Evolutionary conservation across 2,888 invertebrate genomes (phyloP), one percentile per base, ranked within the genome.

Genomic region (Eupsilia transversa): DNA sequence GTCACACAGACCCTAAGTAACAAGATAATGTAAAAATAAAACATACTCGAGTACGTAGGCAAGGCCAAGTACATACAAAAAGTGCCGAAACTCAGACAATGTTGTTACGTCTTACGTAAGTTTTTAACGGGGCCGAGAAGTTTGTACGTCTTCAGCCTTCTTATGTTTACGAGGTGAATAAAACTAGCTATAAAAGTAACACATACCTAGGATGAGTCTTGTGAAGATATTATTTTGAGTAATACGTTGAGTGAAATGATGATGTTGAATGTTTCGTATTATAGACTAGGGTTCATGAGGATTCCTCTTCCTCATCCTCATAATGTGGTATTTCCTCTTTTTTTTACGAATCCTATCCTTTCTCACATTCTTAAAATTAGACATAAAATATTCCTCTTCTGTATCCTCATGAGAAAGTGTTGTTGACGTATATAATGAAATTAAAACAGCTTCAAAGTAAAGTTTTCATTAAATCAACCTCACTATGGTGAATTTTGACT

Each of bases 101-200:
- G 71, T 60, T 23, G 68, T 79, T 76, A 43, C 46, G 23, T 61
- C 72, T 75, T 79, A 82, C 75, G 76, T 70, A 79, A 82, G 72
- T 76, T 82, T 82, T 82, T 82, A 76, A 82, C 69, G 75, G 72
- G 56, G 56, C 63, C 67, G 56, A 46, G 46, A 82, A 81, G 71
- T 82, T 82, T 69, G 66, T 38, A 60, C 27, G 38, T 69, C 64
- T 69, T 41, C 57, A 61, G 60, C 33, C 70, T 70, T 59, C 72
- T 75, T 70, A 33, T 43, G 60, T 82, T 82, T 79, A 82, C 69
- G 79, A 82, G 23, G 52, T 49, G 6, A 70, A 72, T 72, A 82
- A 79, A 79, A 63, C 65, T 79, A 78, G 56, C 33, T 12, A n/a
- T 78, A 60, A 78, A 78, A 78, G 56, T 68, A 57, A 81, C 59